These are phyloP conservation scores for Trichomalopsis sarcophagae DNA, from an alignment of 1,140 invertebrate genomes.

Conservation along the genomic window DNA sequence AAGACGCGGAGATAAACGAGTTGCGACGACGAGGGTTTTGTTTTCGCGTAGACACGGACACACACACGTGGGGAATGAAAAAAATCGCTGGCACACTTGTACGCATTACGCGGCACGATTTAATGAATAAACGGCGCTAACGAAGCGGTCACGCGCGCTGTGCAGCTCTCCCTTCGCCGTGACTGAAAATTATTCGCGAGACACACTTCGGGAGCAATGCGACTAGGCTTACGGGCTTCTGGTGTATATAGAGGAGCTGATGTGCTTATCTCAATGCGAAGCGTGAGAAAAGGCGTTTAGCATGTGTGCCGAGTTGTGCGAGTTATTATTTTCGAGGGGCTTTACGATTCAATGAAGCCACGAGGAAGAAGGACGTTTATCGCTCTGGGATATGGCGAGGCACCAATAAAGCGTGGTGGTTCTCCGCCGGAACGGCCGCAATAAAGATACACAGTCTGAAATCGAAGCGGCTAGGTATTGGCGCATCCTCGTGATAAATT, in stretches of 20 bases:
- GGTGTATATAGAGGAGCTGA: background rate
- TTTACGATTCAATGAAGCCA: background rate
- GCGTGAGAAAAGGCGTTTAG: too few species aligned
- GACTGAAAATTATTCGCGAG: background rate
- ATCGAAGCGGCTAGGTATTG: background rate
- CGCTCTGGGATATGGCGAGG: background rate
- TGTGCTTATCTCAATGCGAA: background rate
- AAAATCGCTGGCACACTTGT: background rate
- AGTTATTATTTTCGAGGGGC: background rate
- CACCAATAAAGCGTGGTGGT: background rate
- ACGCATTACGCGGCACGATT: constrained; percentile 47
- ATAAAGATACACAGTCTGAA: background rate
- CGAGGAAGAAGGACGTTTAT: background rate
- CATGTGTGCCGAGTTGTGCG: too few species aligned
- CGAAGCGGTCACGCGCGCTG: constrained; percentile 53
- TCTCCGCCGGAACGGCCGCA: background rate
- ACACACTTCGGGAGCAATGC: background rate
- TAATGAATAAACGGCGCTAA: constrained; percentile 59
- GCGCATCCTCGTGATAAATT: background rate
- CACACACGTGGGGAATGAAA: background rate
- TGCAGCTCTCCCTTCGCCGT: background rate
- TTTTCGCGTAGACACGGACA: background rate
- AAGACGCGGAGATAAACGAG: background rate
- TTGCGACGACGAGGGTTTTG: constrained; percentile 8
- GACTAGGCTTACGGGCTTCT: background rate